Conservation (phyloP, 2,888 invertebrate species). For the Tenthredo mesomela region DNA sequence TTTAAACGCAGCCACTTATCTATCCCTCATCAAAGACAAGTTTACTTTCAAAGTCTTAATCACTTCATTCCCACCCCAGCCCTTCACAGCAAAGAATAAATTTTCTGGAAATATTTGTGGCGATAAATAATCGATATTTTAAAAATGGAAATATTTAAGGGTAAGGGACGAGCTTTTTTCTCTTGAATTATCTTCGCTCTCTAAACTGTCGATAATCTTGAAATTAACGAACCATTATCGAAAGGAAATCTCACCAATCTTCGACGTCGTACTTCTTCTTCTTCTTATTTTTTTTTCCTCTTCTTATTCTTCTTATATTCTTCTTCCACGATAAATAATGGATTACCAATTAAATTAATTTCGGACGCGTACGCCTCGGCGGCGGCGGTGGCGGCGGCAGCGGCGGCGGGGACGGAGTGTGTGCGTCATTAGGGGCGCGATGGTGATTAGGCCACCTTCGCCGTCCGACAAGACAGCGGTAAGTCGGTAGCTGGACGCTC, state of each 20-base stretch:
- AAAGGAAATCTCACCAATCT: constrained; percentile 42
- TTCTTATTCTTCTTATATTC: not conserved
- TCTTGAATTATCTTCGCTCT: not conserved
- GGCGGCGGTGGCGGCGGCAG: constrained; percentile 56
- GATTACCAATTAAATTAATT: constrained; percentile 73
- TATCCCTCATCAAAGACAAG: not conserved
- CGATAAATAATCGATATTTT: constrained; percentile 2
- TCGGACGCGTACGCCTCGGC: constrained; percentile 60
- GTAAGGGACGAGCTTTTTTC: not conserved
- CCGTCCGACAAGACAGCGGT: constrained; percentile 57
- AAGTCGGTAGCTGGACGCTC: constrained; percentile 57
- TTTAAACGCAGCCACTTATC: not conserved
- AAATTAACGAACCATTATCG: constrained; percentile 49
- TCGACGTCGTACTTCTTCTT: not conserved
- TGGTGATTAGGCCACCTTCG: constrained; percentile 70
- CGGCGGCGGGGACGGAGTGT: constrained; percentile 60
- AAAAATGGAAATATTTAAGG: not conserved
- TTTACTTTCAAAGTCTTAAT: not conserved
- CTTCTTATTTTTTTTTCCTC: not conserved
- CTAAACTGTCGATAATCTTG: constrained; percentile 39
- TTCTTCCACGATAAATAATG: constrained; percentile 68
- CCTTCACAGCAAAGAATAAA: not conserved
- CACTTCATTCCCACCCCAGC: not conserved
- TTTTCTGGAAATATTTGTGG: not conserved
- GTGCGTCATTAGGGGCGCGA: constrained; percentile 72